These are phyloP conservation scores for Scaptomyza hsui DNA, from an alignment of 1,140 invertebrate species.

Conservation along the genomic window DNA sequence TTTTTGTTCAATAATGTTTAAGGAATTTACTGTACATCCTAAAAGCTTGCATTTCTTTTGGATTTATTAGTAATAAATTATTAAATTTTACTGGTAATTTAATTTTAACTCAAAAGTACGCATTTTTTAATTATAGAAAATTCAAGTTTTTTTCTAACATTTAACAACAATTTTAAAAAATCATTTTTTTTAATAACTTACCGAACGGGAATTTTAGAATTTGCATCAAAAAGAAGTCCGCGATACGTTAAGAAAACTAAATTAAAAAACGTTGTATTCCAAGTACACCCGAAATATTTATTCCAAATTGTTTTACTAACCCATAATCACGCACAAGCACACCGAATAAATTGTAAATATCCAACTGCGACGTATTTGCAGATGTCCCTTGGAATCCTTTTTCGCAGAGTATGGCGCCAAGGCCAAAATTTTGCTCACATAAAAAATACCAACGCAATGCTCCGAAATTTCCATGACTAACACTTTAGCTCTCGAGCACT, in stretches of 20 bases:
- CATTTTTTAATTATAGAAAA: too few species aligned
- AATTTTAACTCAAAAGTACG: too few species aligned
- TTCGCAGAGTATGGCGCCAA: conserved; percentile 84
- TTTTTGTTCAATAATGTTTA: too few species aligned
- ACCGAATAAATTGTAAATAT: conserved; percentile 84
- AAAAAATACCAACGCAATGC: conserved; percentile 80
- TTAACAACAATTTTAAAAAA: not conserved
- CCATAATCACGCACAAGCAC: conserved; percentile 62
- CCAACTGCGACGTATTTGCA: conserved; percentile 84
- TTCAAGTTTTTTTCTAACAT: not conserved
- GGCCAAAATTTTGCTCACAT: conserved; percentile 84
- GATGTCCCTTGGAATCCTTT: conserved; percentile 54
- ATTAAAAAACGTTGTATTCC: not conserved
- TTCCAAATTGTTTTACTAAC: conserved; percentile 47
- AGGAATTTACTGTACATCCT: too few species aligned
- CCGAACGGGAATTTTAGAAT: conserved; percentile 75
- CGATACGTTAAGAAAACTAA: conserved; percentile 75
- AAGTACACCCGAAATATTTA: not conserved
- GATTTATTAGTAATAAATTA: too few species aligned
- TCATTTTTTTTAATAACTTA: conserved; percentile 46
- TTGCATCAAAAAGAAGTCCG: conserved; percentile 77
- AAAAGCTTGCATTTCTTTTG: too few species aligned
- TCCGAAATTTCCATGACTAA: conserved; percentile 75
- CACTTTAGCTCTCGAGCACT: conserved; percentile 24
- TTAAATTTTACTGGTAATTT: too few species aligned